A percentile compares a stretch with the other conserved stretches of the same genome.
These are phyloP conservation scores for Leucophenga maculata DNA, from an alignment of 2,888 invertebrate genomes.

Conservation along the genomic window DNA sequence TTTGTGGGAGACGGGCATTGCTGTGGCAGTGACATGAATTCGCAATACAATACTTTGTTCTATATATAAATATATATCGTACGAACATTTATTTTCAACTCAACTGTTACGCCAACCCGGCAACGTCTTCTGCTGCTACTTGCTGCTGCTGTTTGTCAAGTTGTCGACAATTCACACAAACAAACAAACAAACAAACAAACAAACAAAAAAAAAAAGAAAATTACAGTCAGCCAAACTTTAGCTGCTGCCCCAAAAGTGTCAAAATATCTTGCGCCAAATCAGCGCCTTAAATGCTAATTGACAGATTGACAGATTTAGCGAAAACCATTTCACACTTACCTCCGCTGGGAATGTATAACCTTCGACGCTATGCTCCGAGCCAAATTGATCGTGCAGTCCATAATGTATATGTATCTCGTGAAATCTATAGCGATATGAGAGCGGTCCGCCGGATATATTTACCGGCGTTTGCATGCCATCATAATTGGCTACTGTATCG, in stretches of 20 bases:
- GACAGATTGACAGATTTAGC: conserved; percentile 28
- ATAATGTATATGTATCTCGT: conserved; percentile 95
- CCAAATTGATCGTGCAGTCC: conserved; percentile 93
- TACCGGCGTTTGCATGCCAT: conserved; percentile 77
- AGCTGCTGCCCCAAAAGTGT: conserved; percentile 20
- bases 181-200: too few species aligned
- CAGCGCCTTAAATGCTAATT: conserved; percentile 38
- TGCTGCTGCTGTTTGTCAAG: too few species aligned
- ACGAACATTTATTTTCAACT: background rate
- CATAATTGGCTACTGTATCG: conserved; percentile 76
- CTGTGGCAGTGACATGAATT: background rate
- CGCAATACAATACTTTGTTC: background rate
- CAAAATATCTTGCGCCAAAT: conserved; percentile 39
- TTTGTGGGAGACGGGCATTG: background rate
- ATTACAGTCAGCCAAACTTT: background rate
- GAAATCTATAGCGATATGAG: conserved; percentile 95
- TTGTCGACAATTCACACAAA: too few species aligned
- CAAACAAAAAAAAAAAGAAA: too few species aligned
- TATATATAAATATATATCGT: background rate
- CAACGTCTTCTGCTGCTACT: too few species aligned
- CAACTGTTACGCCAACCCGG: too few species aligned
- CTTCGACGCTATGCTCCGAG: conserved; percentile 97
- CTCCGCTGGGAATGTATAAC: conserved; percentile 97
- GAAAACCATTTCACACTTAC: too few species aligned
- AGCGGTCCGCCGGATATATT: conserved; percentile 97